A percentile compares a stretch with the other conserved stretches of the same genome.
Evolutionary conservation across 2,888 invertebrate species (phyloP).

Genomic region (Cantharis nigra): DNA sequence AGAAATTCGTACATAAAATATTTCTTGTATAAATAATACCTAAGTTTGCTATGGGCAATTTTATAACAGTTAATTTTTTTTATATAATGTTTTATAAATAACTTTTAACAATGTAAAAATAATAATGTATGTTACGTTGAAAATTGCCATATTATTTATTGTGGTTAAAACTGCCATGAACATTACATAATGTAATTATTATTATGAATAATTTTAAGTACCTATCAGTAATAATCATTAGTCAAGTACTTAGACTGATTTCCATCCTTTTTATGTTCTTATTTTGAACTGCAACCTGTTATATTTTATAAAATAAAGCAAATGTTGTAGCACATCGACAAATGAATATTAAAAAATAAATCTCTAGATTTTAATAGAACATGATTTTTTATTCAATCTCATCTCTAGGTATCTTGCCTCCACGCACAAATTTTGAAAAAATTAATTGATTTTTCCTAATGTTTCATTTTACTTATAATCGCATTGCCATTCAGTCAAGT

Average conservation of each 20-base stretch:
- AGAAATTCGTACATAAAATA: not conserved
- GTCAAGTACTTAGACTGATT: constrained; percentile 40
- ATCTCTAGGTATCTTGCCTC: no score
- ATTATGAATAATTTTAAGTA: not conserved
- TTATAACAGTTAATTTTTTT: not conserved
- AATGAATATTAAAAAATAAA: constrained; percentile 48
- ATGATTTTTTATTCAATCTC: constrained; percentile 16
- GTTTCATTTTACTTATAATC: no score
- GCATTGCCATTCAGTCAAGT: no score
- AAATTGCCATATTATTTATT: not conserved
- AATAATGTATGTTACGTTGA: not conserved
- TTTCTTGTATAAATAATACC: not conserved
- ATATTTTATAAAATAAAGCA: constrained; percentile 52
- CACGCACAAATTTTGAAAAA: no score
- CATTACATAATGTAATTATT: not conserved
- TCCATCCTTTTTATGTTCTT: constrained; percentile 35
- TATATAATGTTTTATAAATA: not conserved
- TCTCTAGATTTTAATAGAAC: constrained; percentile 46
- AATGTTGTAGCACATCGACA: constrained; percentile 55
- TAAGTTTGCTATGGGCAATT: not conserved
- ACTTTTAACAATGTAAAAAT: not conserved
- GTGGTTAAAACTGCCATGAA: not conserved
- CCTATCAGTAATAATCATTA: not conserved
- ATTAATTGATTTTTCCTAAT: no score
- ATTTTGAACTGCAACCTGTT: constrained; percentile 45